Base-by-base conservation (phyloP, 2,113 vertebrate genomes). In the Antennarius striatus region DNA sequence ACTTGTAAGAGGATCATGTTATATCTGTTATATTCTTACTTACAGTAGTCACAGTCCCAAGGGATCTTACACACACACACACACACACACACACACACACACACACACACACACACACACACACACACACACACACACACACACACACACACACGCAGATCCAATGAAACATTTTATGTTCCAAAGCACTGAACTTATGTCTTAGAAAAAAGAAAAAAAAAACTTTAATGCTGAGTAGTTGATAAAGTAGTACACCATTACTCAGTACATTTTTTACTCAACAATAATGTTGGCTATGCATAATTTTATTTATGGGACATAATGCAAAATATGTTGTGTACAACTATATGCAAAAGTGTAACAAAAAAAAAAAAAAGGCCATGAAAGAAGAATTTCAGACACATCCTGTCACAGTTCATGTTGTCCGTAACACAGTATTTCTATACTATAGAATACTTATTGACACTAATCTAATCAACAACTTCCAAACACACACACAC, bases 1-100 rank as follows among this genome's bases (percentile, higher is more conserved):
- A 65, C 50, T 68, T 61, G 58, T 71, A 77, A 84, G 60, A 77
- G 78, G 79, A 79, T 86, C 67, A 72, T 74, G 72, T 75, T 73
- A 79, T 57, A 67, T 69, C 54, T 67, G 70, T 64, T 72, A 67
- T 79, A 59, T 76, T 73, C 75, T 77, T 73, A 71, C 58, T 70
- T 56, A 73, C 39, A 58, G 28, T 50, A 54, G 65, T 60, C 50
- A 3, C 3, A 64, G 68, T 83, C 69, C 69, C 65, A 36, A 52
- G 40, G 51, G 67, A 50, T 56, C 56, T 65, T 39, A 11, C 64
- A 28, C 49, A 28, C 57, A 63, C 47, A 50, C 10, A 22, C 22
- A 22, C 22, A 22, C 22, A 22, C 1, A 22, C 22, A 22, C 22
- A 22, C 22, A 22, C 22, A 22, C 2, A 22, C 1, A 22, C 22